Evolutionary conservation across 2,113 vertebrate species (phyloP).

Genomic region (Caranx melampygus): DNA sequence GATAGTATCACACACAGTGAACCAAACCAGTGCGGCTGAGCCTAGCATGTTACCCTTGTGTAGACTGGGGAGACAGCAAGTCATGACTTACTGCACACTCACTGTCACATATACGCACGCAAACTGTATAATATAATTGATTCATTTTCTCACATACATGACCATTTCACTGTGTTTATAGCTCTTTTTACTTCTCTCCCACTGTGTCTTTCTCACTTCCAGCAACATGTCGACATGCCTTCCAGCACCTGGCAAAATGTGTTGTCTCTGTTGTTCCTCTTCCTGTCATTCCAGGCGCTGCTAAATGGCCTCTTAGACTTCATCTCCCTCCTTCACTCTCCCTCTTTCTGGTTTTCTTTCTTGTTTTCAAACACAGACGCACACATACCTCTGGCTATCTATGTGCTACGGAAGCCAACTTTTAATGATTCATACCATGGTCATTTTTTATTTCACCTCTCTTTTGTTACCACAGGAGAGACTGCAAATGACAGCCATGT

Average conservation of each 20-base stretch:
- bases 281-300: slow-evolving; percentile 46
- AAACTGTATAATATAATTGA: neutral
- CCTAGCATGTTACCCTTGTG: neutral
- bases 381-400: slow-evolving; percentile 45
- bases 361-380: slow-evolving; percentile 1
- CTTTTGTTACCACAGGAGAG: slow-evolving; percentile 15
- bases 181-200: neutral
- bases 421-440: slow-evolving; percentile 24
- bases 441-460: slow-evolving; percentile 39
- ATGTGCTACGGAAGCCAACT: slow-evolving; percentile 34
- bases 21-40: slow-evolving; percentile 41
- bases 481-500: slow-evolving; percentile 34
- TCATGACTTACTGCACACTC: neutral
- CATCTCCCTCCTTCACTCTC: neutral
- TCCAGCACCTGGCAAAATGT: slow-evolving; percentile 29
- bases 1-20: slow-evolving; percentile 50
- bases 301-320: slow-evolving; percentile 32
- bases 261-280: slow-evolving; percentile 29
- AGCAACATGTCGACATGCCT: slow-evolving; percentile 32
- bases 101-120: neutral
- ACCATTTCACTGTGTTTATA: slow-evolving; percentile 4
- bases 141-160: neutral
- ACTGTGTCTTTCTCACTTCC: slow-evolving; percentile 17
- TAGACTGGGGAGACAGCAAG: neutral
- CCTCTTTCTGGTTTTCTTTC: neutral